These are phyloP conservation scores for Copidosoma aretas DNA, from an alignment of 2,888 invertebrate genomes.

Conservation along the genomic window DNA sequence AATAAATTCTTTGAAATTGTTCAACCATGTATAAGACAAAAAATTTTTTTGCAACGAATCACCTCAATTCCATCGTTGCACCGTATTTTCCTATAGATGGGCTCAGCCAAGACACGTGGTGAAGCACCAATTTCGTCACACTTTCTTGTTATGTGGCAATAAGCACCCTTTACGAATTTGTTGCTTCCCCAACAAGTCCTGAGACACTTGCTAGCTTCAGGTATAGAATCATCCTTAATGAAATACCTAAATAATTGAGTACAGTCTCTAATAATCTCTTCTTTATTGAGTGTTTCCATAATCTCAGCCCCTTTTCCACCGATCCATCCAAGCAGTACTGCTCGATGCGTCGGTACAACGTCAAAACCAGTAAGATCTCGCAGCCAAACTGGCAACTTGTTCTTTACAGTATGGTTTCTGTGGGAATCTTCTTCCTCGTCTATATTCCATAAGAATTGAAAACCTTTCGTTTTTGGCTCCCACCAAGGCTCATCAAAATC, in stretches of 20 bases:
- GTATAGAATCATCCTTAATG: slow-evolving; percentile 62
- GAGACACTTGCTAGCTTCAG: slow-evolving; percentile 61
- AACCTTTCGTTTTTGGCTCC: slow-evolving; percentile 64
- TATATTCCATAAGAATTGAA: slow-evolving; percentile 67
- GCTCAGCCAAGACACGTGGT: slow-evolving; percentile 60
- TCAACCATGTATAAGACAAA: background rate
- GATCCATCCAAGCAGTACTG: slow-evolving; percentile 71
- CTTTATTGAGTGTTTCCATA: slow-evolving; percentile 66
- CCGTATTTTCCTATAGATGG: slow-evolving; percentile 58
- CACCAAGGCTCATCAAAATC: slow-evolving; percentile 72
- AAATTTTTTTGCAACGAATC: slow-evolving; percentile 17
- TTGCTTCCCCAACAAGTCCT: slow-evolving; percentile 68
- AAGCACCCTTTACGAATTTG: slow-evolving; percentile 67
- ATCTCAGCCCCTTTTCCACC: slow-evolving; percentile 69
- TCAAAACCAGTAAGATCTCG: slow-evolving; percentile 72
- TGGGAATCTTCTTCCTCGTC: slow-evolving; percentile 31
- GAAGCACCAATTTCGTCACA: slow-evolving; percentile 63
- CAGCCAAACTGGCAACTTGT: slow-evolving; percentile 64
- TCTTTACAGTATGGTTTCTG: slow-evolving; percentile 42
- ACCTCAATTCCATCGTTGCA: slow-evolving; percentile 45
- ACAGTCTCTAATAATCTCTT: slow-evolving; percentile 65
- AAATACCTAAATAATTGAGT: slow-evolving; percentile 65
- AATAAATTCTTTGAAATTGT: background rate
- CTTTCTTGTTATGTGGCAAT: slow-evolving; percentile 66
- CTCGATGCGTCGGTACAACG: slow-evolving; percentile 63